These are phyloP conservation scores for Polydrusus tereticollis DNA, from an alignment of 2,888 invertebrate species.

Conservation along the genomic window DNA sequence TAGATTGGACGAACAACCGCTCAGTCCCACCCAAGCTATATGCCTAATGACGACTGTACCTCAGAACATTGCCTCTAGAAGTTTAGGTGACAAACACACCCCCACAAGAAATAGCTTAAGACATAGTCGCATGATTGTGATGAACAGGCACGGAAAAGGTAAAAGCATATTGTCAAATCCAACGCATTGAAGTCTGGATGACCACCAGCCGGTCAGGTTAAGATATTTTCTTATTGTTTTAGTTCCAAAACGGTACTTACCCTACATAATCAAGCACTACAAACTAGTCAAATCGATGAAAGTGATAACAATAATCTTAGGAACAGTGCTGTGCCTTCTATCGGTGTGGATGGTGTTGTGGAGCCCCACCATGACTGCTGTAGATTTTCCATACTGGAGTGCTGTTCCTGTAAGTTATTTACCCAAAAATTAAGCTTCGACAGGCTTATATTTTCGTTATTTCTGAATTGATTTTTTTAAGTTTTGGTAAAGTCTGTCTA, in stretches of 20 bases:
- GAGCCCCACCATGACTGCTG: slow-evolving; percentile 72
- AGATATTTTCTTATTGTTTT: slow-evolving; percentile 54
- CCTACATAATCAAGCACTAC: slow-evolving; percentile 69
- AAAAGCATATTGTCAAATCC: slow-evolving; percentile 28
- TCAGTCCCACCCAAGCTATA: slow-evolving; percentile 69
- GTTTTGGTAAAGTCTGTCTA: too few species aligned
- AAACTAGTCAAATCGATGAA: slow-evolving; percentile 68
- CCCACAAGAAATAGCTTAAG: slow-evolving; percentile 78
- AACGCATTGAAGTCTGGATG: slow-evolving; percentile 1
- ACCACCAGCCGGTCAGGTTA: too few species aligned
- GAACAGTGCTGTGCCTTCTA: slow-evolving; percentile 70
- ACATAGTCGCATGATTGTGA: slow-evolving; percentile 79
- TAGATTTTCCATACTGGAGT: slow-evolving; percentile 77
- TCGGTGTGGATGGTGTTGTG: slow-evolving; percentile 73
- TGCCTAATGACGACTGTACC: slow-evolving; percentile 76
- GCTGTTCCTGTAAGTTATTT: slow-evolving; percentile 71
- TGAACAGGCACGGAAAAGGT: slow-evolving; percentile 73
- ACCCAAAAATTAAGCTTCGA: neutral
- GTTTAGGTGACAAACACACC: slow-evolving; percentile 76
- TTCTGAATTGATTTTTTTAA: too few species aligned
- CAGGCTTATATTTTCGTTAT: too few species aligned
- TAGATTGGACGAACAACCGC: slow-evolving; percentile 17
- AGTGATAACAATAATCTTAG: slow-evolving; percentile 70
- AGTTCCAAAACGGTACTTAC: slow-evolving; percentile 69
- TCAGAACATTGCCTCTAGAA: slow-evolving; percentile 74